Evolutionary conservation across 2,113 vertebrate genomes (phyloP).

Genomic region (Oncorhynchus gorbuscha): DNA sequence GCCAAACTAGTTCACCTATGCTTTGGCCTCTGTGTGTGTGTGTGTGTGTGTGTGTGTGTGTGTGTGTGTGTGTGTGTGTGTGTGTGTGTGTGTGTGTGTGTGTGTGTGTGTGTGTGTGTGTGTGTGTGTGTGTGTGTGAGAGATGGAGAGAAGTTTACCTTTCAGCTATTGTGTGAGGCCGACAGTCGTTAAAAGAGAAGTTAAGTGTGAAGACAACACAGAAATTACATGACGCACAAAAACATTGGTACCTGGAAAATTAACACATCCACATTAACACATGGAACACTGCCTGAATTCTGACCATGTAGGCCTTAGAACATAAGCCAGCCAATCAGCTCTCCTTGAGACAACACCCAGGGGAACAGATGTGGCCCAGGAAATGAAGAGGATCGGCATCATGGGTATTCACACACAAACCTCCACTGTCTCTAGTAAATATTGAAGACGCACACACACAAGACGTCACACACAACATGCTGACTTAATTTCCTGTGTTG

Average conservation of each 20-base stretch:
- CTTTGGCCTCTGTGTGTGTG: not conserved
- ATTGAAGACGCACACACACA: not conserved
- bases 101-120: too few relatives aligned
- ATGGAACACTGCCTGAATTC: not conserved
- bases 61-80: too few relatives aligned
- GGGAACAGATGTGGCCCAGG: constrained; percentile 10
- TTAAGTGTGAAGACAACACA: too few relatives aligned
- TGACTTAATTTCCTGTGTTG: not conserved
- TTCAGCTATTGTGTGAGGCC: too few relatives aligned
- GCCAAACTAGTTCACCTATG: not conserved
- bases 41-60: too few relatives aligned
- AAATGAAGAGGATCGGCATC: not conserved
- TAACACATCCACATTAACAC: too few relatives aligned
- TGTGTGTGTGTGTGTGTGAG: too few relatives aligned
- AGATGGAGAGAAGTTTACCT: too few relatives aligned
- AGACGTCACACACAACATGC: not conserved
- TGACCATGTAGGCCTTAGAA: not conserved
- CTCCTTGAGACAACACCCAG: not conserved
- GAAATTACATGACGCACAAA: too few relatives aligned
- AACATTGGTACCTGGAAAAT: too few relatives aligned
- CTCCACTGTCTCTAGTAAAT: not conserved
- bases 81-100: too few relatives aligned
- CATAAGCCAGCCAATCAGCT: constrained; percentile 3
- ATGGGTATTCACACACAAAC: not conserved
- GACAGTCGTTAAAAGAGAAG: too few relatives aligned